A percentile compares a stretch with the other conserved stretches of the same genome.
Evolutionary conservation across 2,888 invertebrate genomes (phyloP).

Genomic region (Electrophaes corylata): DNA sequence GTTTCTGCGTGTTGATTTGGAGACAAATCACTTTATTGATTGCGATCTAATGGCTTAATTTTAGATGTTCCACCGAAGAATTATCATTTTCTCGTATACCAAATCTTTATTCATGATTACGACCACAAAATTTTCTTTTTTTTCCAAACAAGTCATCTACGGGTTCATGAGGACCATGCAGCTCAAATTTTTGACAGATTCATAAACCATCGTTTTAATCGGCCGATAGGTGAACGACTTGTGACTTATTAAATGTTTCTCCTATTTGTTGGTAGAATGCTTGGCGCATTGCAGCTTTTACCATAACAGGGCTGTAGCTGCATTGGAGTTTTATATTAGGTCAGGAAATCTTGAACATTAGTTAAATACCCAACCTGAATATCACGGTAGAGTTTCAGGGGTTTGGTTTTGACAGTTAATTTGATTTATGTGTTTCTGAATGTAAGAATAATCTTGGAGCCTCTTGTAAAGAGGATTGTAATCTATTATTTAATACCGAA

Average conservation of each 20-base stretch:
- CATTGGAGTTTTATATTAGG: constrained; percentile 26
- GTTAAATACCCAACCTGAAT: constrained; percentile 16
- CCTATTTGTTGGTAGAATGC: constrained; percentile 33
- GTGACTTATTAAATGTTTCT: constrained; percentile 31
- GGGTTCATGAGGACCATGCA: not conserved
- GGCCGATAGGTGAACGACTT: constrained; percentile 25
- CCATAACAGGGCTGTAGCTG: constrained; percentile 14
- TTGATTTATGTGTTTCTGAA: constrained; percentile 13
- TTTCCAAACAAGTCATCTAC: too few relatives aligned
- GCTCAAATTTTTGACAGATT: constrained; percentile 11
- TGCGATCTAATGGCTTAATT: constrained; percentile 55
- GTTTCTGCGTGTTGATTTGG: constrained; percentile 64
- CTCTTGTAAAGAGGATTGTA: not conserved
- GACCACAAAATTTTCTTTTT: not conserved
- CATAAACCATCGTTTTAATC: constrained; percentile 1
- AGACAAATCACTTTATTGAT: constrained; percentile 64
- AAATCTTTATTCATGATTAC: constrained; percentile 23
- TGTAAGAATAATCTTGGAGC: not conserved
- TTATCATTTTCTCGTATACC: constrained; percentile 43
- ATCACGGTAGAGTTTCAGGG: not conserved
- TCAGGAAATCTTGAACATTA: constrained; percentile 17
- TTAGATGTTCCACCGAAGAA: constrained; percentile 48
- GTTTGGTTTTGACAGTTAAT: constrained; percentile 23
- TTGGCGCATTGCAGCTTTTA: constrained; percentile 61
- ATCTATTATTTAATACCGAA: not conserved